These are phyloP conservation scores for Listronotus bonariensis DNA, from an alignment of 1,140 invertebrate species.

Conservation along the genomic window DNA sequence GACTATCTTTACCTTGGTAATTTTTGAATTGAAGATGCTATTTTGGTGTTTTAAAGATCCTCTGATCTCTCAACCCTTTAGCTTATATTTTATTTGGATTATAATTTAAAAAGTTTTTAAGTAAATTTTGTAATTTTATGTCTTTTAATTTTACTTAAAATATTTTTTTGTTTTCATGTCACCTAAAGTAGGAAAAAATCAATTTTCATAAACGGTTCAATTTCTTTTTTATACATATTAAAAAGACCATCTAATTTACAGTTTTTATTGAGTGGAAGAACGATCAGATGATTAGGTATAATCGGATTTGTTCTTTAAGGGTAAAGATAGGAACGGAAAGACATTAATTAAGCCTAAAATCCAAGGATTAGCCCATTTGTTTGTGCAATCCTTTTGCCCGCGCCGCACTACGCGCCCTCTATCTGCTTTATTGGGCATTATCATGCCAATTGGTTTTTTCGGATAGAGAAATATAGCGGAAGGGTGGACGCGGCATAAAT, in stretches of 20 bases:
- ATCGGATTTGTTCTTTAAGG: constrained; percentile 27
- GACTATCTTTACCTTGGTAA: too few relatives aligned
- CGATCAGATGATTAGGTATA: constrained; percentile 15
- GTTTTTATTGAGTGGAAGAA: constrained; percentile 19
- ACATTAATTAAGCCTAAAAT: constrained; percentile 45
- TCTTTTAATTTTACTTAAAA: too few relatives aligned
- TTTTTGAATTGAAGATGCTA: too few relatives aligned
- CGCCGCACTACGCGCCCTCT: constrained; percentile 18
- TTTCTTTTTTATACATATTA: too few relatives aligned
- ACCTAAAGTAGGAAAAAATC: too few relatives aligned
- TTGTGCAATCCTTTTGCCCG: constrained; percentile 45
- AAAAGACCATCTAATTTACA: constrained; percentile 5
- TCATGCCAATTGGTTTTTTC: constrained; percentile 42
- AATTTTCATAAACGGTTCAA: too few relatives aligned
- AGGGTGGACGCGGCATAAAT: constrained; percentile 44
- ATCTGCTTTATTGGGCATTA: constrained; percentile 46
- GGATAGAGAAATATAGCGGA: constrained; percentile 44
- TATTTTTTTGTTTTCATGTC: too few relatives aligned
- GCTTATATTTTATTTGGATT: too few relatives aligned
- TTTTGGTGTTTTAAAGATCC: too few relatives aligned
- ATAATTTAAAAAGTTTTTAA: too few relatives aligned
- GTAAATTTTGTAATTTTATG: too few relatives aligned
- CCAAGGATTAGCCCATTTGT: constrained; percentile 48
- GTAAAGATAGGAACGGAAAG: constrained; percentile 35
- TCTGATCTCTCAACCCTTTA: too few relatives aligned